A percentile compares a stretch with the other conserved stretches of the same genome.
These are phyloP conservation scores for Caretta caretta DNA, from an alignment of 2,113 vertebrate species.

Conservation along the genomic window DNA sequence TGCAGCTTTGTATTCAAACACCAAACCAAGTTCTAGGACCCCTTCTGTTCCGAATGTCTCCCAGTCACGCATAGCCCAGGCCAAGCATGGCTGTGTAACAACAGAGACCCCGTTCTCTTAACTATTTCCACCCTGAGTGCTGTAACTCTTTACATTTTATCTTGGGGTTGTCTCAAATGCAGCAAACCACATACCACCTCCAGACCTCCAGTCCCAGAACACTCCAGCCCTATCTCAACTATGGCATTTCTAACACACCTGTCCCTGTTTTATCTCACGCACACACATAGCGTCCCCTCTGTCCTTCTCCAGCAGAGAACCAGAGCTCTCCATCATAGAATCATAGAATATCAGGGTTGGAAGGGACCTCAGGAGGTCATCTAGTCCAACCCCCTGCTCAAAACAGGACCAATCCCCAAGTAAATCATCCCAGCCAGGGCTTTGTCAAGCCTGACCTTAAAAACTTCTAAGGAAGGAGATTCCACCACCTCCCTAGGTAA, in stretches of 20 bases:
- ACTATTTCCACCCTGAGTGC: background rate
- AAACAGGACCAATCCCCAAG: no score
- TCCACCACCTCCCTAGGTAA: no score
- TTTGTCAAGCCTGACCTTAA: no score
- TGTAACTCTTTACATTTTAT: background rate
- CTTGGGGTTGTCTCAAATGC: background rate
- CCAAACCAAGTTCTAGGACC: background rate
- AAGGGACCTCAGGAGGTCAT: no score
- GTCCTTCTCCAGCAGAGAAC: background rate
- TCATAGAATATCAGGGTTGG: no score
- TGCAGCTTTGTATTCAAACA: background rate
- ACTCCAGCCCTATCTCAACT: background rate
- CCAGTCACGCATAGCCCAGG: background rate
- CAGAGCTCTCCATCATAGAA: background rate
- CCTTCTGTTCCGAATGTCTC: background rate
- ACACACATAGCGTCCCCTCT: background rate
- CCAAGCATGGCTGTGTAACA: background rate
- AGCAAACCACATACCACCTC: background rate
- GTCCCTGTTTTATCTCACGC: background rate
- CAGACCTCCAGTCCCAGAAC: background rate
- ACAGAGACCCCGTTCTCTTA: background rate
- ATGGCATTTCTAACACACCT: background rate
- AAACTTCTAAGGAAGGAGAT: no score
- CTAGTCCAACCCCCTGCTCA: no score
- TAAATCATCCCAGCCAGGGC: no score